Evolutionary conservation across 2,888 invertebrate genomes (phyloP), one percentile per base, ranked within the genome.

Genomic region (Noctua comes): DNA sequence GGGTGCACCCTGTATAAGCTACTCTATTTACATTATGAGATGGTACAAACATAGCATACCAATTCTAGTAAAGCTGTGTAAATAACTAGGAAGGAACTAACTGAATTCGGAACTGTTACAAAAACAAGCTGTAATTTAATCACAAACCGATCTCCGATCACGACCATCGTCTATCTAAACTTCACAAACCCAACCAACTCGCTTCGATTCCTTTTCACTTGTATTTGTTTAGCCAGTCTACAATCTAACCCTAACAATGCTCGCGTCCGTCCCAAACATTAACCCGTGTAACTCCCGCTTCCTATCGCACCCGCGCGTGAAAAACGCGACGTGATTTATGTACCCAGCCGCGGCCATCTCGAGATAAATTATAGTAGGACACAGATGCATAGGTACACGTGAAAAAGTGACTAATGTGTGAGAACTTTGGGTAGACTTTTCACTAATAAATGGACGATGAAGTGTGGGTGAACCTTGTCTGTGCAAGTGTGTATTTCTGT

Each of bases 301-400:
- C 84, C 88, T 89, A 90, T 91, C 90, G 90, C 88, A 86, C 77
- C 91, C 79, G 86, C 88, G 86, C 82, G 93, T 93, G 93, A 94
- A 94, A 95, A 95, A 94, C 93, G 87, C 91, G 77, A 73, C 89
- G 92, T 95, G 96, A 96, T 95, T 95, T 95, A 95, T 95, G 93
- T 90, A 90, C 82, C 90, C 92, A 92, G 92, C 88, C 92, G 91
- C 88, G 92, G 94, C 93, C 94, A 95, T 94, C 95, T 93, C 69
- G 86, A 92, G 94, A 95, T 95, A 95, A 95, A 94, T 94, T 94
- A 95, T 93, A 91, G 91, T 91, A 91, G 91, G 91, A 90, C 90
- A 88, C 90, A 90, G 92, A 92, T 93, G 94, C 94, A 94, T 91
- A 65, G 62, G 36, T 54, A 91, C 92, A 93, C 91, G 93, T 90